Percentiles rank a stretch among this genome's conserved stretches.
These are phyloP conservation scores for Apus apus DNA, from an alignment of 2,113 vertebrate genomes.

Conservation along the genomic window DNA sequence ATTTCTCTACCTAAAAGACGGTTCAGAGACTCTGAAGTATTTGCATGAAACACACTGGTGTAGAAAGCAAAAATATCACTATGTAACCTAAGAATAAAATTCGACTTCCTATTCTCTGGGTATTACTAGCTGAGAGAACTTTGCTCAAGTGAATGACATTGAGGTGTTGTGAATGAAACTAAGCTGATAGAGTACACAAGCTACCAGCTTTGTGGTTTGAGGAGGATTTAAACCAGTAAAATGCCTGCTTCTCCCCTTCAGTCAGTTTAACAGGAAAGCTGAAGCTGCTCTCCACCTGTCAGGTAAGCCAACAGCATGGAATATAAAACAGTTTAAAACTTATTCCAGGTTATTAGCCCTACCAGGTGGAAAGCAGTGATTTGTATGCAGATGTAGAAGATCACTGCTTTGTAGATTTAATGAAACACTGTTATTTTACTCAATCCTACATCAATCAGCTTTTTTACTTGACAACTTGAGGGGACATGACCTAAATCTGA, in stretches of 20 bases:
- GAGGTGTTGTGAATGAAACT: neutral
- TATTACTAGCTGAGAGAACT: neutral
- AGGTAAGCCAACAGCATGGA: neutral
- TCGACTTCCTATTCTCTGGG: neutral
- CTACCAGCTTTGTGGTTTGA: neutral
- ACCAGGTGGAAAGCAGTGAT: neutral
- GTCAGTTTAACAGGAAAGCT: neutral
- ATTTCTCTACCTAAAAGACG: slow-evolving; percentile 24
- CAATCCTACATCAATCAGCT: neutral
- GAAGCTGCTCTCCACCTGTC: neutral
- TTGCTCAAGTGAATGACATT: neutral
- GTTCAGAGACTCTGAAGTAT: neutral
- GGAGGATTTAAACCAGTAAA: neutral
- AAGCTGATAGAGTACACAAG: neutral
- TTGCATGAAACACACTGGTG: neutral
- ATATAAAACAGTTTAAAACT: too few species aligned
- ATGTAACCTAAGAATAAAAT: neutral
- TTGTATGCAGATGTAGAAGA: too few species aligned
- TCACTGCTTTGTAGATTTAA: neutral
- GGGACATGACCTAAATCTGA: neutral
- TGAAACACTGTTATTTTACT: neutral
- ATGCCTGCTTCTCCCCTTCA: neutral
- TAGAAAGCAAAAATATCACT: neutral
- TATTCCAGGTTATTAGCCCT: neutral
- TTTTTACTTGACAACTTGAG: neutral